Evolutionary conservation across 1,140 invertebrate species (phyloP).

Genomic region (Monomorium pharaonis): DNA sequence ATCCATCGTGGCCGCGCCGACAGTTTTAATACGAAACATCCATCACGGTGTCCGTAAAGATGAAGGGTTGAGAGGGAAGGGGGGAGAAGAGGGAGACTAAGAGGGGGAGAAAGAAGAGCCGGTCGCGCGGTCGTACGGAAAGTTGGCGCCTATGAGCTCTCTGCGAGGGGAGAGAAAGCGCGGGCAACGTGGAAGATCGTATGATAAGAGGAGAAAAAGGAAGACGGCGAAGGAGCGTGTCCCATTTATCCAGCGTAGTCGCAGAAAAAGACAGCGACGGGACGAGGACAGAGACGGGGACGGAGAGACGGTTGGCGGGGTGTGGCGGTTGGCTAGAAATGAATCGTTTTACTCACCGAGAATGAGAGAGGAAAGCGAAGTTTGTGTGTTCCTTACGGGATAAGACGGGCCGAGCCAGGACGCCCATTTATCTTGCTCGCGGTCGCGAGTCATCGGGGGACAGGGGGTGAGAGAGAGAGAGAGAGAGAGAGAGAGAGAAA

Average conservation of each 20-base stretch:
- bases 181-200: constrained; percentile 39
- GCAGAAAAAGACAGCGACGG: constrained; percentile 39
- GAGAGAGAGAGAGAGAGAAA: not conserved
- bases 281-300: not conserved
- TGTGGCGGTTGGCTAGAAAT: constrained; percentile 58
- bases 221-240: constrained; percentile 45
- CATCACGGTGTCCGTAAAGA: constrained; percentile 52
- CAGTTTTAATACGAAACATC: constrained; percentile 59
- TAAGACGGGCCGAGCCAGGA: constrained; percentile 41
- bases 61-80: not conserved
- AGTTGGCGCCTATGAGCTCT: constrained; percentile 47
- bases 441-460: constrained; percentile 55
- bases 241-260: constrained; percentile 65
- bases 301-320: not conserved
- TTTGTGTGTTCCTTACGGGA: constrained; percentile 63
- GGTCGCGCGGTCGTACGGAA: constrained; percentile 22
- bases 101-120: not conserved
- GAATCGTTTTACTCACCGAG: constrained; percentile 64
- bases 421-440: constrained; percentile 66
- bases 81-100: no score
- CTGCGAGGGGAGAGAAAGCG: not conserved
- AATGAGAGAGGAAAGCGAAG: constrained; percentile 34
- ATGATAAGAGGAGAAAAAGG: constrained; percentile 66
- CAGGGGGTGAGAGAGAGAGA: not conserved
- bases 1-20: constrained; percentile 50